Conservation (phyloP, 2,113 vertebrate species). For the Oncorhynchus gorbuscha region DNA sequence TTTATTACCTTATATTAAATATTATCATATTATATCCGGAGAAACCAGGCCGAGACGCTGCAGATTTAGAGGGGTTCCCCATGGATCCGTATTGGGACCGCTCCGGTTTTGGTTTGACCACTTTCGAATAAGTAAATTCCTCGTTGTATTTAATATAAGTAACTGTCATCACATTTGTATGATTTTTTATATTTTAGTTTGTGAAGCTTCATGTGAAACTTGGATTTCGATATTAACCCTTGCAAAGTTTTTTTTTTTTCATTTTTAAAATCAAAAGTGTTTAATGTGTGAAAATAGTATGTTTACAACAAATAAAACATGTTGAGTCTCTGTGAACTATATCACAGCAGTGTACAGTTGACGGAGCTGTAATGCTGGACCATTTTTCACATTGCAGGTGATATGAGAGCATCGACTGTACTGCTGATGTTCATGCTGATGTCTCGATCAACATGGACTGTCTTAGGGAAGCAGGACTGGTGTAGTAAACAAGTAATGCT, state of each 20-base stretch:
- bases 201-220: no score
- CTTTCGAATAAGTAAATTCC: neutral
- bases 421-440: conserved; percentile 29
- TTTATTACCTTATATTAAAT: no score
- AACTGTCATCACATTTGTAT: neutral
- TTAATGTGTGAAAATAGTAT: no score
- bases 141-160: neutral
- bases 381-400: conserved; percentile 36
- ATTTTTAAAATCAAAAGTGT: no score
- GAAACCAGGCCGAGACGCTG: conserved; percentile 93
- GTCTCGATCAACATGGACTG: conserved; percentile 34
- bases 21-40: conserved; percentile 70
- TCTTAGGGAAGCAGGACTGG: conserved; percentile 5
- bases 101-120: conserved; percentile 5
- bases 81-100: conserved; percentile 17
- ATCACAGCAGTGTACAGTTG: neutral
- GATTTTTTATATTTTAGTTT: no score
- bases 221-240: no score
- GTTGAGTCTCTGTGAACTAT: neutral
- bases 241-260: no score
- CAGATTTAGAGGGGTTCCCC: conserved; percentile 82
- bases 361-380: conserved; percentile 20
- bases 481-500: neutral
- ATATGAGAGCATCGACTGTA: neutral
- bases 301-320: no score